phyloP scores from a whole-genome alignment of 2,888 invertebrate genomes.

The Rotaria magnacalcarata region DNA sequence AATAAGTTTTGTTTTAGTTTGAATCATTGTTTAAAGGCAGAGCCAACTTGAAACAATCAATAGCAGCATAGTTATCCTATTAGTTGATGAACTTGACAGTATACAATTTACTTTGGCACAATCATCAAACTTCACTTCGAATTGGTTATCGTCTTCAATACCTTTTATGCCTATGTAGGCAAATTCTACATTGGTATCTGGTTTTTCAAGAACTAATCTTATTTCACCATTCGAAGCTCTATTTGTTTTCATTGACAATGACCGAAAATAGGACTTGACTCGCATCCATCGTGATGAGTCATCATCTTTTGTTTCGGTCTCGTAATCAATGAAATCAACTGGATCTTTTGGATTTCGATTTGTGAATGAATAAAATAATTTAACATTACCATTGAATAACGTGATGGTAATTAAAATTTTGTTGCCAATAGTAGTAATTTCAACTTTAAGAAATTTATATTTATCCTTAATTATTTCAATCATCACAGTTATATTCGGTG shows the following conservation, averaged over 20 bases:
- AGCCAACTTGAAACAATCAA: too few relatives aligned
- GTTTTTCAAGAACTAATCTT: background rate
- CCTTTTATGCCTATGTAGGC: background rate
- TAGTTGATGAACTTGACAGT: too few relatives aligned
- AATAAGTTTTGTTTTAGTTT: too few relatives aligned
- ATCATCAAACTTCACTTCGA: background rate
- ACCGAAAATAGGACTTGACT: too few relatives aligned
- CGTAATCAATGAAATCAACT: background rate
- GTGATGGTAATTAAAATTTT: background rate
- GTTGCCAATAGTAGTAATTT: background rate
- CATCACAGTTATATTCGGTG: background rate
- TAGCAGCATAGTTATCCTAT: too few relatives aligned
- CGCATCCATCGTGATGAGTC: too few relatives aligned
- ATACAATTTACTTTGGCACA: background rate
- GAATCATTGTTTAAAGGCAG: too few relatives aligned
- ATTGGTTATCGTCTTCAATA: background rate
- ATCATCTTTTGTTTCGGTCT: too few relatives aligned
- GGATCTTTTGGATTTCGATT: constrained; percentile 14
- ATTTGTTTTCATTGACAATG: too few relatives aligned
- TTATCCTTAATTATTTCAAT: background rate
- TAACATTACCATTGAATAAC: background rate
- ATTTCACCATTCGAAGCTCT: background rate
- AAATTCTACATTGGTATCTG: background rate
- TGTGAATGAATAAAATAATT: background rate
- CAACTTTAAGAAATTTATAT: background rate